Evolutionary conservation across 2,113 vertebrate genomes (phyloP), one percentile per base, ranked within the genome.

Genomic region (Corythornis vintsioides): DNA sequence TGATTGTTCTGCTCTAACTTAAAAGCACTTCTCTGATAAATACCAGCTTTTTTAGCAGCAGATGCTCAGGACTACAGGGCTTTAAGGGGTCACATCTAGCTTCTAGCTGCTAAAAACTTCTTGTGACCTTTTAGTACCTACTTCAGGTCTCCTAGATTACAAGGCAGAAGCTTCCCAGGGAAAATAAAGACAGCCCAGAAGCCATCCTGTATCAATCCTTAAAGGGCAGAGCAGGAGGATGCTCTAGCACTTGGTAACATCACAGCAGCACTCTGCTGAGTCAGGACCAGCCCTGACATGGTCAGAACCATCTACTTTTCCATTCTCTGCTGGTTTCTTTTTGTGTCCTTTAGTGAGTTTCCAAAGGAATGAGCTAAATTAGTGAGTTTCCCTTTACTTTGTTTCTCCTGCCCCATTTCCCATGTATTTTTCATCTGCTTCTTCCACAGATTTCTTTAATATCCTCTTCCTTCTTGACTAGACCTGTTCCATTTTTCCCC

Each of bases 241-340:
- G 78, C 89, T 69, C 79, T 42, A 67, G 59, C 69, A 20, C 63
- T 26, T 6, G 25, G 2, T 16, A 80, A 10, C 2, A 1, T 22
- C 67, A 56, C 67, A 24, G 79, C 86, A 73, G 22, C 3, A 31
- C 90, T 48, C 78, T 92, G 92, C 96, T 94, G 93, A 88, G 22
- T 93, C 93, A 94, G 93, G 38, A 83, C 2, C 83, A 91, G 90
- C 88, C 88, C 53, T 81, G 88, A 78, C 88, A 75, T 5, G 10
- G 45, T 42, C 80, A 47, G 3, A 55, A 52, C 29, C 66, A 53
- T 35, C 83, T 38, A 50, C 90, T 90, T 60, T 29, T 24, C 90
- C 42, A 7, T 11, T 29, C 70, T 63, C 72, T 43, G 29, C 57
- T 31, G 48, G 29, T 57, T 67, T 17, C 35, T 28, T 45, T 13